Evolutionary conservation across 2,888 invertebrate species (phyloP).

Genomic region (Standfussiana lucernea): DNA sequence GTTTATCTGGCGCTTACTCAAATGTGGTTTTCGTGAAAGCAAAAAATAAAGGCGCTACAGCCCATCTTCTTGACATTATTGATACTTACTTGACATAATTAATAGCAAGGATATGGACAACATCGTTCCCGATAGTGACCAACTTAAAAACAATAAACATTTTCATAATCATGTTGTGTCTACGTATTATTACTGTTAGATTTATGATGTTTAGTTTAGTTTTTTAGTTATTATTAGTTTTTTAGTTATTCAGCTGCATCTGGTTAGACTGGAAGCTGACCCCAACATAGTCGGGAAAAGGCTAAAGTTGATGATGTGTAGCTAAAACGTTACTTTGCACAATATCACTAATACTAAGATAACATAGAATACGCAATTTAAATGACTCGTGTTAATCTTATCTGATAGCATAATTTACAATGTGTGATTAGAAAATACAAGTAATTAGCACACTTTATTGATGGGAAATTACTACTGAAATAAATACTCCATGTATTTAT

Average conservation of each 20-base stretch:
- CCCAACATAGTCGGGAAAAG: not conserved
- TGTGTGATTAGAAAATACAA: not conserved
- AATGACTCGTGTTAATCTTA: not conserved
- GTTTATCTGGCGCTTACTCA: no score
- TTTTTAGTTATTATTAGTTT: not conserved
- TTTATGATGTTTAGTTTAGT: not conserved
- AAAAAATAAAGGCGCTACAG: not conserved
- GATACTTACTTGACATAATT: conserved; percentile 30
- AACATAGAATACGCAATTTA: not conserved
- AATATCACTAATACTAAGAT: not conserved
- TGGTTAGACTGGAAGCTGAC: not conserved
- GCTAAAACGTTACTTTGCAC: not conserved
- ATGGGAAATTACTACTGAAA: not conserved
- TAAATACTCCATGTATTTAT: not conserved
- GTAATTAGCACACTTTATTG: not conserved
- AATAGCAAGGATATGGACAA: not conserved
- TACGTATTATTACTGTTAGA: not conserved
- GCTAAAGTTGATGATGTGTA: not conserved
- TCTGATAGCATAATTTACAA: not conserved
- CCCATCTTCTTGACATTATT: conserved; percentile 3
- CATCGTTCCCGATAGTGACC: not conserved
- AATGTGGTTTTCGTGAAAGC: not conserved
- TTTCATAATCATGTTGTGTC: not conserved
- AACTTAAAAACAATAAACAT: not conserved
- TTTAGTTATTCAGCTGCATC: not conserved